Conservation (phyloP, 2,113 vertebrate species). For the Vidua macroura region DNA sequence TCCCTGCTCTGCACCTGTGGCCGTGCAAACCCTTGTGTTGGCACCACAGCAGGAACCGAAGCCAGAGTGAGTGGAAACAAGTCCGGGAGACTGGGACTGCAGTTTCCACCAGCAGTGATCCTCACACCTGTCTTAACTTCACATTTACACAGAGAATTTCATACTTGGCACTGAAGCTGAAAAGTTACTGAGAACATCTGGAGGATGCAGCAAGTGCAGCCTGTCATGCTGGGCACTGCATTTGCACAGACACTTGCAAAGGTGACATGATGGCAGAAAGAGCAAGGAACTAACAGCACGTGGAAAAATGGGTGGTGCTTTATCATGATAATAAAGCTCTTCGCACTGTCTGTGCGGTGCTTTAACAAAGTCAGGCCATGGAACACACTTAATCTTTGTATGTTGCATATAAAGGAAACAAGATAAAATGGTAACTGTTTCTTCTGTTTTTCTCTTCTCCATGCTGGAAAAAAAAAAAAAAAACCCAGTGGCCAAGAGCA, state of each 20-base stretch:
- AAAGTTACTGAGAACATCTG: background rate
- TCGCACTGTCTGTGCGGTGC: fast-evolving
- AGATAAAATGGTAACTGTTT: background rate
- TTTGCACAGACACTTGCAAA: background rate
- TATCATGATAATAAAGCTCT: background rate
- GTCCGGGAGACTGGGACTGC: background rate
- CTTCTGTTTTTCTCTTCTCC: background rate
- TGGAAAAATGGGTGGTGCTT: background rate
- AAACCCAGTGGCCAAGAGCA: slow-evolving; percentile 73
- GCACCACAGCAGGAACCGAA: fast-evolving
- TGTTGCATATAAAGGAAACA: background rate
- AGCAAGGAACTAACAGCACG: background rate
- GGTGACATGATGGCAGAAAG: background rate
- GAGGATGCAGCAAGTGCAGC: background rate
- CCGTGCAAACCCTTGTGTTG: background rate
- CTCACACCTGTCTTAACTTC: background rate
- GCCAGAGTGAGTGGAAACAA: background rate
- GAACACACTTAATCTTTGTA: background rate
- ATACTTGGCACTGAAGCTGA: background rate
- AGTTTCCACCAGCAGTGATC: background rate
- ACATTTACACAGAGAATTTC: background rate
- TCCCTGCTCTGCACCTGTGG: fast-evolving
- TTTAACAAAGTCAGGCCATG: background rate
- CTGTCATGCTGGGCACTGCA: fast-evolving
- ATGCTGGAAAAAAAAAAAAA: slow-evolving; percentile 24